Evolutionary conservation across 2,797 vertebrate species (phyloP), one percentile per base, ranked within the genome.

Genomic region (Eurystomus glaucurus): DNA sequence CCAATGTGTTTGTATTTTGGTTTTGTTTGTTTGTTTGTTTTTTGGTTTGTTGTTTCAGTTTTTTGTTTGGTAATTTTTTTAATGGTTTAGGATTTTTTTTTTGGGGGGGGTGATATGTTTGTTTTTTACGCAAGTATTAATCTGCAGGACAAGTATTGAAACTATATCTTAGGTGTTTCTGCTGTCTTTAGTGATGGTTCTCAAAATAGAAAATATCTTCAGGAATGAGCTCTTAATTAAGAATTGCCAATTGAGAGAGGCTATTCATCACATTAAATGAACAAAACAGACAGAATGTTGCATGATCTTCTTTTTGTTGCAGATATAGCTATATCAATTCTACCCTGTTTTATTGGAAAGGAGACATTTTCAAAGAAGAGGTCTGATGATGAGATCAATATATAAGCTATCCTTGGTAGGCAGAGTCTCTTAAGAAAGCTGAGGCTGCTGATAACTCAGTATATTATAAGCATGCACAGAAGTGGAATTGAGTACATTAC

Each of bases 1-100:
- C 55, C 69, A 84, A 14, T 75, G 62, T 88, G 92, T 81, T 37
- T 54, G 17, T 57, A 52, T 70, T 82, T 13, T 80, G 35, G 85
- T 85, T 33, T 8, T 22, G n/a, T 55, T 51, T 22, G 76, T 35
- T 9, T 22, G 33, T 52, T 29, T 29, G 87, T 61, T 91, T 87
- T 83, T 43, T 65, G 16, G 3, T 57, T 87, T 88, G 37, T 11
- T 5, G 6, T 41, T 91, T 62, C 14, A 72, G 23, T 88, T 48
- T 43, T 20, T 58, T 17, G 25, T 28, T 58, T 58, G n/a, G 5
- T 35, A 8, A 18, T 54, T 54, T 35, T 35, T 23, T 46, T 12
- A 8, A 12, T 19, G 19, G 19, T 21, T n/a, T 1, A 9, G 2
- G 11, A 3, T 1, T 15, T 37, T 46, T 31, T 48, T 16, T 55